These are phyloP conservation scores for Callaeas wilsoni DNA, from an alignment of 2,113 vertebrate species.

Conservation along the genomic window DNA sequence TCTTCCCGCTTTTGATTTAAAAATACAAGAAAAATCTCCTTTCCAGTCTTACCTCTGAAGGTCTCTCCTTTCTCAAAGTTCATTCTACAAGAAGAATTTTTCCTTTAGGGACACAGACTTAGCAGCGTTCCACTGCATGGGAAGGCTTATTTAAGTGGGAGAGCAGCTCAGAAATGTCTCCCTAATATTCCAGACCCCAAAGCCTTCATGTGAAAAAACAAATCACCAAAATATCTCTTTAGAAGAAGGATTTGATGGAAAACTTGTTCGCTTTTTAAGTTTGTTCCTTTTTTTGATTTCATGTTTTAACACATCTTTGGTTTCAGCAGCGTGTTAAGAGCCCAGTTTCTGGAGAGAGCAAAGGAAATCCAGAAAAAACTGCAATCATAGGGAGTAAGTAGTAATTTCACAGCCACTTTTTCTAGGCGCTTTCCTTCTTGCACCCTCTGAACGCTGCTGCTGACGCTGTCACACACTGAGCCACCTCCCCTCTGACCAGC, in stretches of 20 bases:
- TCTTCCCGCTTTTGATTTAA: background rate
- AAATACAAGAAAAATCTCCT: background rate
- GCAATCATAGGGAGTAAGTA: background rate
- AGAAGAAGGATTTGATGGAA: background rate
- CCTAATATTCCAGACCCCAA: background rate
- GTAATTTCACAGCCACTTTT: background rate
- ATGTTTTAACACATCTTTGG: background rate
- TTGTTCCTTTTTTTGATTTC: background rate
- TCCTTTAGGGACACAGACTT: background rate
- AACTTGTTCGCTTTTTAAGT: fast-evolving
- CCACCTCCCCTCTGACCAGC: background rate
- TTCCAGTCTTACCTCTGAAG: background rate
- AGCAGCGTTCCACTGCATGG: background rate
- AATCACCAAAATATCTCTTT: background rate
- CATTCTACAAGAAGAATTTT: background rate
- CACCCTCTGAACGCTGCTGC: background rate
- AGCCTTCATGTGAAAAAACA: background rate
- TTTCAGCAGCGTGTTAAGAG: background rate
- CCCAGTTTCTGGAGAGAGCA: background rate
- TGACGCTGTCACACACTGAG: background rate
- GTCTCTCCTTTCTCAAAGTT: background rate
- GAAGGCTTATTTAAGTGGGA: background rate
- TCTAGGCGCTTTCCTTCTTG: background rate
- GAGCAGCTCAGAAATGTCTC: background rate
- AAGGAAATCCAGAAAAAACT: background rate